Percentiles rank a stretch among this genome's conserved stretches.
These are phyloP conservation scores for Zaprionus lineosus DNA, from an alignment of 2,888 invertebrate genomes.

Conservation along the genomic window DNA sequence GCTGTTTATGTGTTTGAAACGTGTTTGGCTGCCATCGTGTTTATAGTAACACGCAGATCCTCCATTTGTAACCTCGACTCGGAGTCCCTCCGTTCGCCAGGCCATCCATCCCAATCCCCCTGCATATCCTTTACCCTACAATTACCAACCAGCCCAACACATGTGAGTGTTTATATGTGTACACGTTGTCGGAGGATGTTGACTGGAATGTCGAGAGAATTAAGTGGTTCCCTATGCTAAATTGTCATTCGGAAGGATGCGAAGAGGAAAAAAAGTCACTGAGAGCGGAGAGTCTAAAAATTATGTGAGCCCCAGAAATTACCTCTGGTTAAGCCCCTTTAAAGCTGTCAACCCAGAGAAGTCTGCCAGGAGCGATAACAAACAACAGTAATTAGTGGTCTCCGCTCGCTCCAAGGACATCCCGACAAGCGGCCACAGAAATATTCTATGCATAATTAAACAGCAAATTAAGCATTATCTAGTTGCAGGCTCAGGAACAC, in stretches of 20 bases:
- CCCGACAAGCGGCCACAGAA: constrained; percentile 23
- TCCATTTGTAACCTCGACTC: constrained; percentile 50
- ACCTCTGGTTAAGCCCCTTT: constrained; percentile 55
- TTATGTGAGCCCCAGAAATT: constrained; percentile 34
- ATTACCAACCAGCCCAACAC: too few species aligned
- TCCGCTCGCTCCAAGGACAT: too few species aligned
- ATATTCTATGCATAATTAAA: constrained; percentile 68
- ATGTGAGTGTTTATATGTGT: constrained; percentile 22
- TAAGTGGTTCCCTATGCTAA: constrained; percentile 61
- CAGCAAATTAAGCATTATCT: constrained; percentile 69
- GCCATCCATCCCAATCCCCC: too few species aligned
- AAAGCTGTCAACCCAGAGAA: constrained; percentile 15
- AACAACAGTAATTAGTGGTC: constrained; percentile 55
- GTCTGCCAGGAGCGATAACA: constrained; percentile 50
- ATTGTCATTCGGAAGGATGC: constrained; percentile 50
- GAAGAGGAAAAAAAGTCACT: constrained; percentile 9
- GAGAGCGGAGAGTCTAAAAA: constrained; percentile 15
- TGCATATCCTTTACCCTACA: too few species aligned
- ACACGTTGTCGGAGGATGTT: constrained; percentile 12
- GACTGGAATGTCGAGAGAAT: constrained; percentile 53
- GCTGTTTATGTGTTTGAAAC: constrained; percentile 71
- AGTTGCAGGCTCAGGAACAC: constrained; percentile 12
- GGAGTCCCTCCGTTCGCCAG: not conserved
- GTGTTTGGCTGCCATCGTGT: constrained; percentile 53
- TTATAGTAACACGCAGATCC: constrained; percentile 54